Conservation (phyloP, 1,140 invertebrate genomes). For the Solen grandis region DNA sequence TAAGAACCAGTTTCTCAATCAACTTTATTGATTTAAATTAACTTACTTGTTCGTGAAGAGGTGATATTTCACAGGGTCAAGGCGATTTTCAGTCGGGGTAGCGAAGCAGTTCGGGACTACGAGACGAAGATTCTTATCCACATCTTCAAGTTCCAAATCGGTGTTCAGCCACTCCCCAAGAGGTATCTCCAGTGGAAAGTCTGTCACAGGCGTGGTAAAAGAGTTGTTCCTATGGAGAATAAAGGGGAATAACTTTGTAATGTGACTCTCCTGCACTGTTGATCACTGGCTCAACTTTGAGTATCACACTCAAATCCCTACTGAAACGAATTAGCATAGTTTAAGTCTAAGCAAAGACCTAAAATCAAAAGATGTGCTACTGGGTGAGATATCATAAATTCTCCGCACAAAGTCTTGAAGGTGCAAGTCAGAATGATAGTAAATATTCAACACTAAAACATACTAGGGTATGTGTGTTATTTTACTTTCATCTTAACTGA, state of each 20-base stretch:
- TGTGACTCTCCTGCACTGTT: neutral
- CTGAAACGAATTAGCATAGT: neutral
- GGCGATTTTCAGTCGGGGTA: constrained; percentile 28
- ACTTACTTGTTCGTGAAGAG: constrained; percentile 51
- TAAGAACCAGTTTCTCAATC: too few relatives aligned
- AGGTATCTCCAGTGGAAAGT: constrained; percentile 32
- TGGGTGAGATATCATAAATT: neutral
- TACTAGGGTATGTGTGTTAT: too few relatives aligned
- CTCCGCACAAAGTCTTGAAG: too few relatives aligned
- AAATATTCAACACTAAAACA: too few relatives aligned
- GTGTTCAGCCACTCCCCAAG: constrained; percentile 34
- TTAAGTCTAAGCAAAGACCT: neutral
- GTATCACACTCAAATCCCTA: neutral
- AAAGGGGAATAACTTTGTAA: neutral
- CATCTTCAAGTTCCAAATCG: constrained; percentile 6
- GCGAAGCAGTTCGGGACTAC: constrained; percentile 45
- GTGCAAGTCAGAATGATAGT: too few relatives aligned
- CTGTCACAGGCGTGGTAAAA: constrained; percentile 5
- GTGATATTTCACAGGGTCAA: constrained; percentile 24
- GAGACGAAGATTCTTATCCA: constrained; percentile 30
- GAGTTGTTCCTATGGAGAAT: constrained; percentile 22
- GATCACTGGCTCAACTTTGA: neutral
- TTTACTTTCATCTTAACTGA: too few relatives aligned
- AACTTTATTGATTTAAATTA: too few relatives aligned
- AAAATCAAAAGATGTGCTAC: neutral